Percentiles rank a stretch among this genome's conserved stretches.
Conservation (phyloP, 2,888 invertebrate genomes). For the Pristionchus arcanus region DNA sequence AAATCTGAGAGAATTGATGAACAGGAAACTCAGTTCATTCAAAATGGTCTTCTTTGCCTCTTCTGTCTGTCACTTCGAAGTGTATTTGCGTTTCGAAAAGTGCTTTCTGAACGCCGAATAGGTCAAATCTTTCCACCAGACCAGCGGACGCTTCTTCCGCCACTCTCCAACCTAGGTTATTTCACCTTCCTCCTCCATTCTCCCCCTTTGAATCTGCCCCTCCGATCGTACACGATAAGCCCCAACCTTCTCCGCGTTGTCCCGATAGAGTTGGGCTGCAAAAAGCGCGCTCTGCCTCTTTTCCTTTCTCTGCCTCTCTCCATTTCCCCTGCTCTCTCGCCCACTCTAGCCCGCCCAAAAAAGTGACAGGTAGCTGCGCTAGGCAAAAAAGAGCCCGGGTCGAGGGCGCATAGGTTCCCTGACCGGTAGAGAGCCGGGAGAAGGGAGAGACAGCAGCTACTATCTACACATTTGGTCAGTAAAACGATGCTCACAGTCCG, state of each 20-base stretch:
- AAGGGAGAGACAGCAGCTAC: neutral
- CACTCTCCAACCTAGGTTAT: neutral
- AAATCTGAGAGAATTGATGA: too few relatives aligned
- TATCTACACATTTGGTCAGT: slow-evolving; percentile 50
- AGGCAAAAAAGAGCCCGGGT: neutral
- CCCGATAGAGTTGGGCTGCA: neutral
- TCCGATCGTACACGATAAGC: neutral
- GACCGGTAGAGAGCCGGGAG: neutral
- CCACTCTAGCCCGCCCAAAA: neutral
- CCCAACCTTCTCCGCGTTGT: neutral
- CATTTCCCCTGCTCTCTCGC: neutral
- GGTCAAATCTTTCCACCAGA: neutral
- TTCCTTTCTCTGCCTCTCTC: neutral
- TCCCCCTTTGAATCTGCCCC: slow-evolving; percentile 1
- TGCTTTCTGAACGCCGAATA: neutral
- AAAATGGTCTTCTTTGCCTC: too few relatives aligned
- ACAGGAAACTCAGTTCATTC: too few relatives aligned
- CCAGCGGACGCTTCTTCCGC: neutral
- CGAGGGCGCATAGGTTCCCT: neutral
- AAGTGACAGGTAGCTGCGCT: neutral
- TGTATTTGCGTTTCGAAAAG: too few relatives aligned
- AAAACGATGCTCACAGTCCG: neutral
- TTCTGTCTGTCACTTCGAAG: too few relatives aligned
- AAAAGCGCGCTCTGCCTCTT: neutral
- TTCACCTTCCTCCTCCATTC: neutral